These are phyloP conservation scores for Hypolimnas misippus DNA, from an alignment of 2,888 invertebrate genomes.

Conservation along the genomic window DNA sequence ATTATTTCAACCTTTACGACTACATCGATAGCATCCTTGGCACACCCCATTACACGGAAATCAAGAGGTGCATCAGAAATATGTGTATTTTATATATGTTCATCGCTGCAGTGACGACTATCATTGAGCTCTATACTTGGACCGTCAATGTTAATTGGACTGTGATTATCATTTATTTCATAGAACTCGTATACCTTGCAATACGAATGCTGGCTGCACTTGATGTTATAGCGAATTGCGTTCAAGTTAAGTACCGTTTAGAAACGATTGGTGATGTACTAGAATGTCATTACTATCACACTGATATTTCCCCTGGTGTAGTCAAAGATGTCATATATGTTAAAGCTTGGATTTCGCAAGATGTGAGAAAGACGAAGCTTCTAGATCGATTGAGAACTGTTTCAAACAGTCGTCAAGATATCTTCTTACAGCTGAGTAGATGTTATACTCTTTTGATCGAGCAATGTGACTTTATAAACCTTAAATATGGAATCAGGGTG, in stretches of 20 bases:
- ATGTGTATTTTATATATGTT: conserved; percentile 17
- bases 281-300: conserved; percentile 28
- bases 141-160: conserved; percentile 20
- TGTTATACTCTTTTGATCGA: conserved; percentile 41
- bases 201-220: conserved; percentile 32
- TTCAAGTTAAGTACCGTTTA: conserved; percentile 40
- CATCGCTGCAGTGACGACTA: conserved; percentile 2
- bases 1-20: conserved; percentile 36
- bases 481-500: conserved; percentile 41
- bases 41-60: conserved; percentile 29
- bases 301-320: conserved; percentile 21
- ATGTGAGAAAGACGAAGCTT: neutral
- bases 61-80: conserved; percentile 26
- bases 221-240: conserved; percentile 38
- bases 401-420: conserved; percentile 20
- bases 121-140: conserved; percentile 32
- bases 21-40: conserved; percentile 36
- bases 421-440: conserved; percentile 35
- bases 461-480: conserved; percentile 42
- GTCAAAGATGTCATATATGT: conserved; percentile 15
- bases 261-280: conserved; percentile 37
- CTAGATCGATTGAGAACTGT: conserved; percentile 32
- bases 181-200: conserved; percentile 33
- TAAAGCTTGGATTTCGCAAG: conserved; percentile 7
- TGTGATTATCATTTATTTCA: conserved; percentile 10